Conservation (phyloP, 1,140 invertebrate species). For the Latrodectus geometricus region DNA sequence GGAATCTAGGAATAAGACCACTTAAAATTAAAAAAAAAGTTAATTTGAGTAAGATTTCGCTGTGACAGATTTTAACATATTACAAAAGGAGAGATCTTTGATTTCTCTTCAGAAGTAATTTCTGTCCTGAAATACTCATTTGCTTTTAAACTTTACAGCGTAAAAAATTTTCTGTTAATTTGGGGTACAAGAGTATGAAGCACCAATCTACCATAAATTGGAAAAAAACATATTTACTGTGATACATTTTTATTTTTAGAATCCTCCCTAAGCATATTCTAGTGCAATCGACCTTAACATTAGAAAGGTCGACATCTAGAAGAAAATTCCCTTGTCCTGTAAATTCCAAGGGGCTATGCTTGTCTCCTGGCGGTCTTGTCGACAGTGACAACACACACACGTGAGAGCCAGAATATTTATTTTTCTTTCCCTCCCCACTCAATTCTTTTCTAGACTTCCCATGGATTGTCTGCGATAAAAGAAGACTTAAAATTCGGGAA, state of each 20-base stretch:
- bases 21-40: too few species aligned
- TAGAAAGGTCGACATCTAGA: not conserved
- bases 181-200: not conserved
- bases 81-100: too few species aligned
- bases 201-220: not conserved
- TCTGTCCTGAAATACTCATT: too few species aligned
- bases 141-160: too few species aligned
- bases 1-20: too few species aligned
- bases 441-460: not conserved
- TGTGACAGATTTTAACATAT: too few species aligned
- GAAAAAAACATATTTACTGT: not conserved
- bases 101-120: too few species aligned
- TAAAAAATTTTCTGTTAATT: not conserved
- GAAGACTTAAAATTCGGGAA: constrained; percentile 11
- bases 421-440: constrained; percentile 12
- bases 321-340: constrained; percentile 22
- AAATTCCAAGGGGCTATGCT: constrained; percentile 33
- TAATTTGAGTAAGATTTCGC: too few species aligned
- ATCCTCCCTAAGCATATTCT: not conserved
- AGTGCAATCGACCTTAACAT: not conserved
- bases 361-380: not conserved
- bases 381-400: constrained; percentile 38
- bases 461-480: constrained; percentile 38
- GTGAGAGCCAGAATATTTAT: not conserved
- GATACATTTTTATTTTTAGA: not conserved